Percentiles rank a stretch among this genome's conserved stretches.
phyloP scores from a whole-genome alignment of 2,888 invertebrate species.

The Synanthedon formicaeformis region DNA sequence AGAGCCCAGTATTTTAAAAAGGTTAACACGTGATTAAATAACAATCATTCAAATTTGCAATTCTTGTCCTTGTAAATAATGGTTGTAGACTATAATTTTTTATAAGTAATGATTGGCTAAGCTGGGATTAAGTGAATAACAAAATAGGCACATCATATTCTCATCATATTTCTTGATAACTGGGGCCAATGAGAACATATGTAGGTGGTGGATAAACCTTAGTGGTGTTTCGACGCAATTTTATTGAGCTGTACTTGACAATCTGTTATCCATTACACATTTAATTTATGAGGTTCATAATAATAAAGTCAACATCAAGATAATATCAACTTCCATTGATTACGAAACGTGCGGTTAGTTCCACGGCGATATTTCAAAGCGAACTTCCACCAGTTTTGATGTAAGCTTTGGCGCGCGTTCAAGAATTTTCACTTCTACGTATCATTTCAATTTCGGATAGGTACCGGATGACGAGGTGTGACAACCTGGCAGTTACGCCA shows the following conservation, averaged over 20 bases:
- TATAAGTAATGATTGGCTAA: background rate
- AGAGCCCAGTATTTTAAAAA: no score
- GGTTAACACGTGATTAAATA: no score
- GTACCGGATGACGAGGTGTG: constrained; percentile 8
- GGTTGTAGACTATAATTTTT: no score
- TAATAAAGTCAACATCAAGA: background rate
- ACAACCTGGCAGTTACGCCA: constrained; percentile 9
- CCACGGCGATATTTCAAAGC: background rate
- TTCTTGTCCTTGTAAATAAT: no score
- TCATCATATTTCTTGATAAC: background rate
- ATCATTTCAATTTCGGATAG: constrained; percentile 14
- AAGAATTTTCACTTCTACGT: constrained; percentile 16
- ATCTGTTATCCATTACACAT: background rate
- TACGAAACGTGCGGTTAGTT: background rate
- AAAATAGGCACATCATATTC: background rate
- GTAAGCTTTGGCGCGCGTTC: constrained; percentile 24
- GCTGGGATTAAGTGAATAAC: background rate
- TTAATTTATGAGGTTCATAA: background rate
- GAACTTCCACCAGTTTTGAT: constrained; percentile 6
- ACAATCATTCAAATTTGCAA: no score
- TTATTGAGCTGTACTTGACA: background rate
- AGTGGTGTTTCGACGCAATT: background rate
- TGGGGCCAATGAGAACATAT: background rate
- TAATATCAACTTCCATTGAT: background rate
- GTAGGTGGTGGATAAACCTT: background rate